phyloP scores from a whole-genome alignment of 2,888 invertebrate species.

The Limnephilus rhombicus region DNA sequence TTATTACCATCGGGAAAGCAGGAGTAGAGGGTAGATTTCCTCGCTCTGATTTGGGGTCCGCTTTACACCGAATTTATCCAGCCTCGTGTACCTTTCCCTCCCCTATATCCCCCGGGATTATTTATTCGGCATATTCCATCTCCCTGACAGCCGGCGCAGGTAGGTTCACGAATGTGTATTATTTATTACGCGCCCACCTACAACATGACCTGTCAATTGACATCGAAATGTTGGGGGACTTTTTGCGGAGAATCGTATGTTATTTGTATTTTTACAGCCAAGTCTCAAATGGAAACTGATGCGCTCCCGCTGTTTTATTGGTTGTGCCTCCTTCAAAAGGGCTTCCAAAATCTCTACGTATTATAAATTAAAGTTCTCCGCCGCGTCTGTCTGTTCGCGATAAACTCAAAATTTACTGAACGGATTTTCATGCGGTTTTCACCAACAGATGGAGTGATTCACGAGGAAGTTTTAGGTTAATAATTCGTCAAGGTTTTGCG shows the following conservation, averaged over 20 bases:
- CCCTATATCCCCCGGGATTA: background rate
- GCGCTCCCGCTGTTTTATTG: background rate
- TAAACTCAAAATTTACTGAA: too few relatives aligned
- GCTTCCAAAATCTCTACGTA: too few relatives aligned
- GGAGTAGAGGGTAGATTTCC: background rate
- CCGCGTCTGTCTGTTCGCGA: too few relatives aligned
- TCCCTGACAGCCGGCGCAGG: background rate
- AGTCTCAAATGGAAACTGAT: background rate
- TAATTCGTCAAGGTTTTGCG: too few relatives aligned
- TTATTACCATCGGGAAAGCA: background rate
- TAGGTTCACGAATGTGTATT: background rate
- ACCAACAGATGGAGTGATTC: too few relatives aligned
- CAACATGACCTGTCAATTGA: slow-evolving; percentile 16
- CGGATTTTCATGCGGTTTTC: too few relatives aligned
- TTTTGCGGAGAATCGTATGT: background rate
- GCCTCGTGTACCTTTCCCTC: background rate
- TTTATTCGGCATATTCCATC: background rate
- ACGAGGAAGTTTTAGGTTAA: too few relatives aligned
- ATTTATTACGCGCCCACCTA: background rate
- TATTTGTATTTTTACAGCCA: background rate
- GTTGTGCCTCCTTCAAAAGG: background rate
- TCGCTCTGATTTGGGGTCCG: background rate
- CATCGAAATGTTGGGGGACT: slow-evolving; percentile 2
- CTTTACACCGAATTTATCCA: background rate
- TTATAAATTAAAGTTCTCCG: too few relatives aligned